phyloP scores from a whole-genome alignment of 2,888 invertebrate genomes.

The Thecocarcelia acutangulata region DNA sequence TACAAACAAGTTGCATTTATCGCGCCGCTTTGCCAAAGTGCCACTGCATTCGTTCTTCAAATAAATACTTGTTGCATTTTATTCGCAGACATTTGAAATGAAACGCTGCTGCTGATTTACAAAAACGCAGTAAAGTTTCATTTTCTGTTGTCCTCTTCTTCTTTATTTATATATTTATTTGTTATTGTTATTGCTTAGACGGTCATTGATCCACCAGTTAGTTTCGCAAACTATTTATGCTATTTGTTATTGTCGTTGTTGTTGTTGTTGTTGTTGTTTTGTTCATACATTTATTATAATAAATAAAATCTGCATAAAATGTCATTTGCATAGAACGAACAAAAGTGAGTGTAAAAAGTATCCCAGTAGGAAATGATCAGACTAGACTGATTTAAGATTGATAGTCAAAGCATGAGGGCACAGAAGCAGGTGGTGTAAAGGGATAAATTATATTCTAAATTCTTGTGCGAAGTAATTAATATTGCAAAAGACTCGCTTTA shows the following conservation, averaged over 20 bases:
- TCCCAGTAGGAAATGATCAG: conserved; percentile 44
- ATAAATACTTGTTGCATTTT: conserved; percentile 59
- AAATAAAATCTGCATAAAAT: conserved; percentile 50
- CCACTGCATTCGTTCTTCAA: conserved; percentile 33
- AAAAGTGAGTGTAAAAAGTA: background rate
- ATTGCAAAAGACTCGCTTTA: too few relatives aligned
- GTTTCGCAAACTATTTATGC: conserved; percentile 48
- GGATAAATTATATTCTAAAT: too few relatives aligned
- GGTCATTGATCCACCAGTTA: conserved; percentile 59
- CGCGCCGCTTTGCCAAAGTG: conserved; percentile 22
- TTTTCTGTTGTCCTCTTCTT: conserved; percentile 37
- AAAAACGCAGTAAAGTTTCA: conserved; percentile 29
- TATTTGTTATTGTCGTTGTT: conserved; percentile 5
- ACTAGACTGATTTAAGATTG: background rate
- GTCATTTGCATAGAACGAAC: conserved; percentile 43
- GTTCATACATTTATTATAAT: background rate
- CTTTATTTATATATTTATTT: conserved; percentile 40
- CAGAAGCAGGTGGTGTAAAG: too few relatives aligned
- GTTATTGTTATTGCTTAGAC: conserved; percentile 60
- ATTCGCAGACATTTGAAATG: conserved; percentile 30
- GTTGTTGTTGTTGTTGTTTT: conserved; percentile 15
- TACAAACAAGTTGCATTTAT: conserved; percentile 17
- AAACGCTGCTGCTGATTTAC: conserved; percentile 49
- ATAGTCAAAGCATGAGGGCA: too few relatives aligned
- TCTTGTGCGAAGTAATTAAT: too few relatives aligned